phyloP scores from a whole-genome alignment of 1,140 invertebrate genomes.

The Panagrolaimus sp. region DNA sequence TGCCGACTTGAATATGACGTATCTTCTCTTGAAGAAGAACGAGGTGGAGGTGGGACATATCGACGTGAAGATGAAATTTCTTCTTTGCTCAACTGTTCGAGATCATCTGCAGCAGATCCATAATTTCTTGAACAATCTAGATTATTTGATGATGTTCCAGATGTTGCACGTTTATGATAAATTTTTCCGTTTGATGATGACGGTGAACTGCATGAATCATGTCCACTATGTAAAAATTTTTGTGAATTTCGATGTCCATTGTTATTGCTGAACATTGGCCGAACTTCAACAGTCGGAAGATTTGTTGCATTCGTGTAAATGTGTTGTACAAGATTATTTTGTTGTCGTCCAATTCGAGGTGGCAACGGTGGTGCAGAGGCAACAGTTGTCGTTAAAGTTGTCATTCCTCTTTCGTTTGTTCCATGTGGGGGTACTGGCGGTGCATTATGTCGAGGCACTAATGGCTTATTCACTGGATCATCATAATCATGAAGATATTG shows the following conservation, averaged over 20 bases:
- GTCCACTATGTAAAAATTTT: background rate
- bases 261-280: conserved; percentile 23
- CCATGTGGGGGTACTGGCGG: conserved; percentile 34
- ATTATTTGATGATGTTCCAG: conserved; percentile 10
- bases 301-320: conserved; percentile 7
- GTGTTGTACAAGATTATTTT: background rate
- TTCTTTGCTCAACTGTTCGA: background rate
- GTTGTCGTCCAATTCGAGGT: conserved; percentile 11
- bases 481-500: background rate
- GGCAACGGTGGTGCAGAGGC: conserved; percentile 4
- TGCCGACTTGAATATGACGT: background rate
- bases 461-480: conserved; percentile 19
- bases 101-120: background rate
- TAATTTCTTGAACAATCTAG: conserved; percentile 1
- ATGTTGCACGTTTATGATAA: background rate
- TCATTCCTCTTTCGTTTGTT: background rate
- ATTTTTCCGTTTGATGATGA: background rate
- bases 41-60: background rate
- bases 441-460: conserved; percentile 27
- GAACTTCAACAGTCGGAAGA: conserved; percentile 34
- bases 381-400: background rate
- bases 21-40: background rate
- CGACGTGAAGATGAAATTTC: background rate
- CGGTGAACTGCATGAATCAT: background rate
- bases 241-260: background rate